Base-by-base conservation (phyloP, 2,888 invertebrate genomes). In the Sinohyriopsis cumingii region DNA sequence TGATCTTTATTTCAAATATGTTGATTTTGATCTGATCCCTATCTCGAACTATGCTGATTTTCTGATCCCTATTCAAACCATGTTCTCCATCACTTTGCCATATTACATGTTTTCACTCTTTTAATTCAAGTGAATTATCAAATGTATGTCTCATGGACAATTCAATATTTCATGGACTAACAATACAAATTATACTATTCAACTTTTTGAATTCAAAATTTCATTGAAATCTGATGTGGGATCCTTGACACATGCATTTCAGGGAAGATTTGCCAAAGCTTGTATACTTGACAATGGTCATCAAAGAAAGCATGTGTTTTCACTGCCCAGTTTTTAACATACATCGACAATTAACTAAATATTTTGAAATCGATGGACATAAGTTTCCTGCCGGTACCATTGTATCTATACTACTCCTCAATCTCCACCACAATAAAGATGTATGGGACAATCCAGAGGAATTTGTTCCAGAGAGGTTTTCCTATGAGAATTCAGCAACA, bases 281-380 rank as follows among this genome's bases (percentile, higher is more conserved):
- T 7, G 33, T 7, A 33, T 7, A 33, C 7, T 33, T 33, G 7
- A 33, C 85, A 19, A 75, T 80, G 75, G 86, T 84, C 72, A 79
- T 86, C 25, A 86, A 84, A 65, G 87, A 87, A 69, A 64, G 63
- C 1, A 69, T 85, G 73, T 73, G 86, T 3, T 28, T 82, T 7
- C 79, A 83, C 56, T 69, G 76, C 18, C 79, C 86, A 3, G 84
- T 86, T 7, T 80, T 82, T 0, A 63, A 79, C n/a, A 77, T 84
- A 18, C 73, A 76, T 45, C 72, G 86, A 64, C 66, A 76, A 22
- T 54, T 80, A 24, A 76, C 77, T 3, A 73, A 77, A 28, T 79
- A 81, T 24, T 62, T 82, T 20, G 65, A 53, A 1, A 73, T 86
- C 20, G 82, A 85, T 62, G 84, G 81, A 19, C 57, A 68, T n/a